Base-by-base conservation (phyloP, 1,140 invertebrate genomes). In the Cecropterus lyciades region DNA sequence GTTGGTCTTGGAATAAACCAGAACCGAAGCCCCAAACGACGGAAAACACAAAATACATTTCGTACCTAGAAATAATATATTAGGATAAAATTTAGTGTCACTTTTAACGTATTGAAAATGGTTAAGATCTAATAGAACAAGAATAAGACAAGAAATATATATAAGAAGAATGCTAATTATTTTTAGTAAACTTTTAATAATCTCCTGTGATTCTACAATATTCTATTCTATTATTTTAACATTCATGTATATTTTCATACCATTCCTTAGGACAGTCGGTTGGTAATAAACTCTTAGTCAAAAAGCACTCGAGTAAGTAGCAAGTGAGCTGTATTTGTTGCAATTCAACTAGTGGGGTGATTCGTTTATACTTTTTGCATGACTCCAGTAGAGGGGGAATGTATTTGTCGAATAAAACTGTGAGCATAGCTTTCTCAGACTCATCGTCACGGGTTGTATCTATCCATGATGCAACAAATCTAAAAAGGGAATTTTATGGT, bases 21-120 rank as follows among this genome's bases (percentile, higher is more conserved):
- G 98, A 98, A 14, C 98, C 98, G 85, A 99, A 99, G 0, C 98
- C 97, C 98, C 98, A 99, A 15, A 99, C 95, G 63, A 95, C 95
- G 5, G 95, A 95, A 88, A 99, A 99, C 0, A 96, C 97, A 92
- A 99, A 99, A 83, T 99, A 98, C 4, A 96, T 94, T 91, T 99
- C 98, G 77, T 98, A 98, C 90, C 96, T 93, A 45, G 7, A 37
- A 37, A 10, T 2, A 20, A 20, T 5, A 5, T 20, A 20, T 20
- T 1, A 37, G 9, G 3, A 8, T 30, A 30, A 30, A 30, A 30
- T 30, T 20, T 20, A 2, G 1, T 2, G 20, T 20, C 5, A 20
- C 20, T 20, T 20, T 20, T 1, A 20, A 20, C 5, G 20, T 20
- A 20, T 20, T 20, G n/a, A 20, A 20, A 2, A 20, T 20, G 20